A percentile compares a stretch with the other conserved stretches of the same genome.
Evolutionary conservation across 2,888 invertebrate species (phyloP).

Genomic region (Ichneumoninae sp.): DNA sequence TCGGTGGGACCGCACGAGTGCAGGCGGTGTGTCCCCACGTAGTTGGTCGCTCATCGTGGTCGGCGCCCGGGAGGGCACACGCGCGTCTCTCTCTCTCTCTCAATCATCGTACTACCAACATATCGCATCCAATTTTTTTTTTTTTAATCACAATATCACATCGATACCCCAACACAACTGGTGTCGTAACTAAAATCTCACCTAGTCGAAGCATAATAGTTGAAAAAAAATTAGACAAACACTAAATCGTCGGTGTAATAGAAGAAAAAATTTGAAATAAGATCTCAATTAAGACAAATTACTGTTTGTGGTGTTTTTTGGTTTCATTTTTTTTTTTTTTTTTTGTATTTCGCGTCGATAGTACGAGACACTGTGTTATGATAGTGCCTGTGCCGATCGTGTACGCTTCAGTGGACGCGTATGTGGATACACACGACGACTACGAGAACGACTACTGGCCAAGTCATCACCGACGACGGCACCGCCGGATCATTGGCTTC

Average conservation of each 20-base stretch:
- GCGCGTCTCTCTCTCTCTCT: slow-evolving; percentile 23
- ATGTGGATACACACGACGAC: slow-evolving; percentile 22
- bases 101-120: neutral
- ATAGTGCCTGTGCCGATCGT: slow-evolving; percentile 8
- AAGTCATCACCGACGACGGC: slow-evolving; percentile 29
- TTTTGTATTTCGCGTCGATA: neutral
- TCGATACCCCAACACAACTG: neutral
- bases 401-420: slow-evolving; percentile 9
- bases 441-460: slow-evolving; percentile 17
- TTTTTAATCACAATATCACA: neutral
- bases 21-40: slow-evolving; percentile 58
- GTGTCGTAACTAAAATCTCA: neutral
- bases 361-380: slow-evolving; percentile 36
- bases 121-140: neutral
- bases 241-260: neutral
- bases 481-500: slow-evolving; percentile 7
- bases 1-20: slow-evolving; percentile 18
- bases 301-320: neutral
- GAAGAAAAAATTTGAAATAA: slow-evolving; percentile 6
- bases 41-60: slow-evolving; percentile 58
- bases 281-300: neutral
- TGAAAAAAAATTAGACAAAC: neutral
- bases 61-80: slow-evolving; percentile 66
- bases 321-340: neutral
- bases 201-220: slow-evolving; percentile 14